These are phyloP conservation scores for Serilophus lunatus DNA, from an alignment of 2,113 vertebrate species.

Conservation along the genomic window DNA sequence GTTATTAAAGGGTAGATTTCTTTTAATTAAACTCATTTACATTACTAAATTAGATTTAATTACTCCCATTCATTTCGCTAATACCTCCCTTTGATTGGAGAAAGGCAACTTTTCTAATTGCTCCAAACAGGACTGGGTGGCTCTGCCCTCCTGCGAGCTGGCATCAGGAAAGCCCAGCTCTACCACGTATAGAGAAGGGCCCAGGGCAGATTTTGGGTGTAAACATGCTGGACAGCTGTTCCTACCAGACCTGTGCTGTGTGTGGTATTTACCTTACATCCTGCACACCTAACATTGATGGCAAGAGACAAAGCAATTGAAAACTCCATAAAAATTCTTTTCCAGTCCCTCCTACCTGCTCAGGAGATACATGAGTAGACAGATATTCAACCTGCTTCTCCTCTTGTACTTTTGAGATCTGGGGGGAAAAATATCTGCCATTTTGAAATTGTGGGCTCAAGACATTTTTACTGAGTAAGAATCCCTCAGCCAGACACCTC, in stretches of 20 bases:
- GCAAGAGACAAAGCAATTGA: neutral
- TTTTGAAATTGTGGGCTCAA: neutral
- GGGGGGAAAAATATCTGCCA: rapidly evolving
- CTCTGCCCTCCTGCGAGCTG: neutral
- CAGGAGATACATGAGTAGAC: neutral
- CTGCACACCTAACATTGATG: rapidly evolving
- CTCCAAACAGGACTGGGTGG: conserved; percentile 62
- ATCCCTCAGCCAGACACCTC: neutral
- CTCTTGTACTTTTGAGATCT: neutral
- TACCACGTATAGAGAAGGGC: no score
- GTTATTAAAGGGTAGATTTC: conserved; percentile 83
- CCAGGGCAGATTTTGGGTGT: neutral
- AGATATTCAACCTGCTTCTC: neutral
- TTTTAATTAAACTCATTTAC: conserved; percentile 84
- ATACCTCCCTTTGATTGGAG: conserved; percentile 76
- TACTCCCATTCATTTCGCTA: conserved; percentile 82
- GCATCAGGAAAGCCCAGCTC: neutral
- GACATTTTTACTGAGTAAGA: neutral
- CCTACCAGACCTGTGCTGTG: no score
- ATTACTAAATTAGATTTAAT: conserved; percentile 83
- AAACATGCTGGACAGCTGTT: neutral
- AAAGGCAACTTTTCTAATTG: conserved; percentile 78
- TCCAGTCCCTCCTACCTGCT: neutral
- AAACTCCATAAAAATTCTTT: neutral
- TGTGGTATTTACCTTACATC: neutral